Percentiles rank a stretch among this genome's conserved stretches.
phyloP scores from a whole-genome alignment of 2,888 invertebrate species.

The Merodon equestris region DNA sequence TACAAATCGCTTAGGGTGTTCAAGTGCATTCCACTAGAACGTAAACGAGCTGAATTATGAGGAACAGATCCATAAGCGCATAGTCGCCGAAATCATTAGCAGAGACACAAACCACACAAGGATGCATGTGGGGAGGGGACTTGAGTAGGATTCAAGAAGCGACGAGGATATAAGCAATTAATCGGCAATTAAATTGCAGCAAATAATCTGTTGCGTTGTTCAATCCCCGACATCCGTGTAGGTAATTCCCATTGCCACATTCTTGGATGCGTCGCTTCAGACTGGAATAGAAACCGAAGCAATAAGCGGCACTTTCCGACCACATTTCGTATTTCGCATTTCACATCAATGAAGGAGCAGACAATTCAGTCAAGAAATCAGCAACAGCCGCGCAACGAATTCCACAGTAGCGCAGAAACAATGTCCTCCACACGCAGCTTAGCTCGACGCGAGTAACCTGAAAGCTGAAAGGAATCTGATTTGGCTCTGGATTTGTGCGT shows the following conservation, averaged over 20 bases:
- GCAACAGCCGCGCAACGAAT: constrained; percentile 52
- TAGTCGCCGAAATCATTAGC: neutral
- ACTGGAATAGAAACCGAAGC: constrained; percentile 64
- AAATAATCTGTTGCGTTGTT: constrained; percentile 45
- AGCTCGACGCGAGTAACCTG: constrained; percentile 11
- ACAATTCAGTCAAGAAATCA: constrained; percentile 45
- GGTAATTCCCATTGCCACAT: constrained; percentile 63
- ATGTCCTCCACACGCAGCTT: constrained; percentile 67
- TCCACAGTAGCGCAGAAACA: constrained; percentile 64
- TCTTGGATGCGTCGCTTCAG: constrained; percentile 28
- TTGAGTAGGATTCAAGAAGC: constrained; percentile 20
- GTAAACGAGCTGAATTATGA: neutral
- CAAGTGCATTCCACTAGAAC: constrained; percentile 35
- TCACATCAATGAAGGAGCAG: constrained; percentile 55
- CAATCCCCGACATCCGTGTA: constrained; percentile 47
- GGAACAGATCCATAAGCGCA: neutral
- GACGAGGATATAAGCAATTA: constrained; percentile 43
- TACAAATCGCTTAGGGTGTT: constrained; percentile 51
- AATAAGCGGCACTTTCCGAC: constrained; percentile 59
- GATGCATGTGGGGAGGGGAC: neutral
- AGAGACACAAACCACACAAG: neutral
- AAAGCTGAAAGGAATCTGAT: constrained; percentile 64
- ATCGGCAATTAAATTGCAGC: constrained; percentile 63
- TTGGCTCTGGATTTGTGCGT: constrained; percentile 64
- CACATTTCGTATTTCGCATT: constrained; percentile 50